A percentile compares a stretch with the other conserved stretches of the same genome.
phyloP scores from a whole-genome alignment of 2,888 invertebrate genomes.

The Myathropa florea region DNA sequence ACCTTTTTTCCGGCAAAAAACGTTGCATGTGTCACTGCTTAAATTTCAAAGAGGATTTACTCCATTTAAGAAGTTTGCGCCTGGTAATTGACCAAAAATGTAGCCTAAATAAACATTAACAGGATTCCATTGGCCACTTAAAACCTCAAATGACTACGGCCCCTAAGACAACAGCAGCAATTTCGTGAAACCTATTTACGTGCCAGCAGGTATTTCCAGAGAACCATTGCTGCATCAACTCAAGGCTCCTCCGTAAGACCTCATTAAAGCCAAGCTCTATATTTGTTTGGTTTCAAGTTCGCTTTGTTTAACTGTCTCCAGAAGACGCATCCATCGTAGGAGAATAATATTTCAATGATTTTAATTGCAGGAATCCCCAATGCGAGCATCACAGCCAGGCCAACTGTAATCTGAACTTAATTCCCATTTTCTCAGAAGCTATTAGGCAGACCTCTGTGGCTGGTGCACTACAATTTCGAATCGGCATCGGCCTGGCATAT shows the following conservation, averaged over 20 bases:
- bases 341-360: slow-evolving; percentile 65
- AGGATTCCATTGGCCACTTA: background rate
- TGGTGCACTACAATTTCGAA: slow-evolving; percentile 31
- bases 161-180: background rate
- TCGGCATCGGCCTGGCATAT: background rate
- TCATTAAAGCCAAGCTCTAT: background rate
- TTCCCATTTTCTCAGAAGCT: slow-evolving; percentile 66
- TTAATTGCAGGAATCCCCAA: slow-evolving; percentile 62
- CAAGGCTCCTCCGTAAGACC: background rate
- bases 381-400: slow-evolving; percentile 2
- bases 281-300: background rate
- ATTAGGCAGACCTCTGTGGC: slow-evolving; percentile 44
- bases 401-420: slow-evolving; percentile 64
- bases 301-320: background rate
- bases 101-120: background rate
- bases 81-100: background rate
- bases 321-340: slow-evolving; percentile 1
- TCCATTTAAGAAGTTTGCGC: too few species aligned
- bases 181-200: background rate
- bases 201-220: background rate
- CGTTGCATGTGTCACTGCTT: too few species aligned
- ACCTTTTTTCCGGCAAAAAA: too few species aligned
- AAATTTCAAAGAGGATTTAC: too few species aligned
- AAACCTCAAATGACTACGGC: background rate
- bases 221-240: background rate